Evolutionary conservation across 64 coral and sea anemone genomes (phyloP).

Genomic region (Trachythela sp.): DNA sequence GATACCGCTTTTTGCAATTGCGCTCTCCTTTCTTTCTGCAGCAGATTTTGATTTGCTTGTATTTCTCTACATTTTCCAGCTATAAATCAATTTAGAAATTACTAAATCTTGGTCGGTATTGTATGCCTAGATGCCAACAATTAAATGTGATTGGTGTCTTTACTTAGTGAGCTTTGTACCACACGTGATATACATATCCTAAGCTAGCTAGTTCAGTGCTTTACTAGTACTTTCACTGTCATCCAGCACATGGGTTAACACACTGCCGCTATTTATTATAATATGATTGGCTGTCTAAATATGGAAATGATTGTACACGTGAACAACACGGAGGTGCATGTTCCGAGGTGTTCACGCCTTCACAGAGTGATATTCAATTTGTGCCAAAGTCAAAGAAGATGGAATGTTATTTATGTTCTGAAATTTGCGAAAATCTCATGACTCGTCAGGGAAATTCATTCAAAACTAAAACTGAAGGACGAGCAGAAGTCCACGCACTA

Average conservation of each 20-base stretch:
- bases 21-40: background rate
- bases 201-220: no score
- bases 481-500: background rate
- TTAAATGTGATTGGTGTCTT: no score
- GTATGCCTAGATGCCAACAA: no score
- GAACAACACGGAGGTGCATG: background rate
- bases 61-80: background rate
- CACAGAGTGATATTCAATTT: background rate
- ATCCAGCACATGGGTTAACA: no score
- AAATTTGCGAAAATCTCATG: background rate
- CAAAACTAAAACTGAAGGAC: background rate
- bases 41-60: background rate
- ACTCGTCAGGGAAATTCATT: background rate
- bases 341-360: background rate
- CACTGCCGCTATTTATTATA: no score
- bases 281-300: no score
- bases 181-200: no score
- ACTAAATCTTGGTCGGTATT: background rate
- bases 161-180: no score
- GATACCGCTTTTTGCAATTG: background rate
- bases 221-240: no score
- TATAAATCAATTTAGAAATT: background rate
- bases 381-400: background rate
- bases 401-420: background rate
- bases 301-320: background rate